Evolutionary conservation across 1,140 invertebrate species (phyloP).

Genomic region (Bicyclus anynana): DNA sequence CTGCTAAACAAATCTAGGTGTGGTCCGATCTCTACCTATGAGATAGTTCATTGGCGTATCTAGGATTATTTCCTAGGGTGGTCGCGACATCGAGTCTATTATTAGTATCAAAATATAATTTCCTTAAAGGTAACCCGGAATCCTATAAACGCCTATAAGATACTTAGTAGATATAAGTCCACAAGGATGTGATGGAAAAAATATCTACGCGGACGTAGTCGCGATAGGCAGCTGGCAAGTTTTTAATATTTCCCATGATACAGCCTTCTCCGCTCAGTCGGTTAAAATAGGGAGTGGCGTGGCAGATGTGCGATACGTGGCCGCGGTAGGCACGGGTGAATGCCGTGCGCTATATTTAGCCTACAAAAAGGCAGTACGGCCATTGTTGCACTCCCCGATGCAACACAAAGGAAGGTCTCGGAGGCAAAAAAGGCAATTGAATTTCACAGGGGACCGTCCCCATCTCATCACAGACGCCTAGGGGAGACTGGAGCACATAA

Average conservation of each 20-base stretch:
- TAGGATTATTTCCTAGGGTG: too few species aligned
- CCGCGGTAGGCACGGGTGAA: conserved; percentile 41
- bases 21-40: too few species aligned
- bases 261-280: neutral
- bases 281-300: conserved; percentile 23
- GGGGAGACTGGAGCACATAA: conserved; percentile 49
- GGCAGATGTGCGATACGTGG: conserved; percentile 61
- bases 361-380: conserved; percentile 66
- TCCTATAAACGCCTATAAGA: too few species aligned
- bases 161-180: too few species aligned
- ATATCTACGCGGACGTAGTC: neutral
- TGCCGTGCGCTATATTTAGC: conserved; percentile 73
- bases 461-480: conserved; percentile 49
- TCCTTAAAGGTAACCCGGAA: too few species aligned
- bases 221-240: neutral
- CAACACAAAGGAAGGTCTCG: conserved; percentile 61
- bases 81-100: too few species aligned
- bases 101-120: too few species aligned
- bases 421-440: conserved; percentile 68
- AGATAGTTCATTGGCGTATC: too few species aligned
- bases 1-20: too few species aligned
- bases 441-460: conserved; percentile 60
- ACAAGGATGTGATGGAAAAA: too few species aligned
- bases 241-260: neutral
- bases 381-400: conserved; percentile 64